Evolutionary conservation across 2,888 invertebrate species (phyloP), one percentile per base, ranked within the genome.

Genomic region (Emmelina monodactyla): DNA sequence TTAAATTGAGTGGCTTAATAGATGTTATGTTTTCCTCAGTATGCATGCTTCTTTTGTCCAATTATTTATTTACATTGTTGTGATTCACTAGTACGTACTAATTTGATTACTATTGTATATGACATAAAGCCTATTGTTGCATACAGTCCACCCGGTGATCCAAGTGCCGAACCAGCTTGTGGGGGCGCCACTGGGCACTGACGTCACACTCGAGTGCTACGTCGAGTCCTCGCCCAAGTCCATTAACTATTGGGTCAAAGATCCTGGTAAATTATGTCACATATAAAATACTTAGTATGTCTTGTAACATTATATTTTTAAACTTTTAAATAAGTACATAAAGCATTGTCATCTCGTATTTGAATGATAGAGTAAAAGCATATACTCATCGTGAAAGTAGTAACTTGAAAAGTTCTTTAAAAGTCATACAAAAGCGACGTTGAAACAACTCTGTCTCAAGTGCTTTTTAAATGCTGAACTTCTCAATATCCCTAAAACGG

Each of bases 111-210:
- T n/a, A n/a, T n/a, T n/a, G n/a, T n/a, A n/a, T n/a, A n/a, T n/a
- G n/a, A n/a, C n/a, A n/a, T n/a, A n/a, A n/a, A n/a, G n/a, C n/a
- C n/a, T n/a, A n/a, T n/a, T n/a, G n/a, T n/a, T n/a, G n/a, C n/a
- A 19, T 19, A 28, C 83, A 94, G 94, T 94, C 84, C 88, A 91
- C 63, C 94, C 94, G 11, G 89, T 91, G 55, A 93, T 94, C 60
- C 91, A 91, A 76, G 93, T 94, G 44, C 94, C 94, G 37, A 94
- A 93, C 81, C 94, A 94, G 82, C 83, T 94, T 63, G 92, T 94
- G 42, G 92, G 93, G 14, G 92, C 93, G 41, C 92, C 93, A 38
- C 79, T 92, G 51, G 89, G 89, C 45, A 92, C 92, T 44, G 91
- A 93, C 72, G 92, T 94, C 57, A 87, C 87, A 16, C 82, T 94